A percentile compares a stretch with the other conserved stretches of the same genome.
Evolutionary conservation across 2,113 vertebrate genomes (phyloP).

Genomic region (Ranitomeya imitator): DNA sequence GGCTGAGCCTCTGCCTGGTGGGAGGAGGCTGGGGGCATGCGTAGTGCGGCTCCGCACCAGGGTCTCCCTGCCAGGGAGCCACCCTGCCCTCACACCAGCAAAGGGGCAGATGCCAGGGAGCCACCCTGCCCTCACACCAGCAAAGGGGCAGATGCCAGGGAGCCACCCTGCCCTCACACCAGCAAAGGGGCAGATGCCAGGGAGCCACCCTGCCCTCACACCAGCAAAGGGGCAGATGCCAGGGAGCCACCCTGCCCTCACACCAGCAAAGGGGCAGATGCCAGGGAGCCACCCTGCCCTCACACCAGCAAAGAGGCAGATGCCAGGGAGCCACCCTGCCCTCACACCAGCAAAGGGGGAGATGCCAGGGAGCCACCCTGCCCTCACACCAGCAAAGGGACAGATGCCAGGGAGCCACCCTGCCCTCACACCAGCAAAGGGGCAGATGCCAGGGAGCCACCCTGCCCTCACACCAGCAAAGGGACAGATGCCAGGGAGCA

Average conservation of each 20-base stretch:
- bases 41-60: background rate
- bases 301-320: no score
- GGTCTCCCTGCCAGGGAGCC: background rate
- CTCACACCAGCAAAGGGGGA: background rate
- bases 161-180: background rate
- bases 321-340: background rate
- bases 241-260: background rate
- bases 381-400: background rate
- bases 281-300: background rate
- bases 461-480: background rate
- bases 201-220: background rate
- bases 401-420: background rate
- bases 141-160: no score
- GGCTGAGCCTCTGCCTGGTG: slow-evolving; percentile 18
- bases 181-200: no score
- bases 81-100: background rate
- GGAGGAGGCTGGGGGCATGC: slow-evolving; percentile 29
- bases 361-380: background rate
- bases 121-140: background rate
- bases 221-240: no score
- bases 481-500: background rate
- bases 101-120: background rate
- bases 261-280: no score
- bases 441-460: background rate
- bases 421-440: background rate